Conservation (phyloP, 2,888 invertebrate genomes). For the Strigamia maritima region DNA sequence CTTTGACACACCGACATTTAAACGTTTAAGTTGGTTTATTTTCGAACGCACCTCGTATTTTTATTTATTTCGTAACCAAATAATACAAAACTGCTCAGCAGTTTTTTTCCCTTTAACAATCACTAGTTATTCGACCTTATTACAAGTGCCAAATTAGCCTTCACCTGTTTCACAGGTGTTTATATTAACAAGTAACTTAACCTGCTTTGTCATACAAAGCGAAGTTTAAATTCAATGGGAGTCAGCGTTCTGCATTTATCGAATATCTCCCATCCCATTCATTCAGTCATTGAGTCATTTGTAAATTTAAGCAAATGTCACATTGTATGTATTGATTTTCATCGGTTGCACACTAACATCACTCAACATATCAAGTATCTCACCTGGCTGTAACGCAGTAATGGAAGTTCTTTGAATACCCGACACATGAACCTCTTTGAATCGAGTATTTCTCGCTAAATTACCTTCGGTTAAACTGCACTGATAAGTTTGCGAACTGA, state of each 20-base stretch:
- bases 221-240: constrained; percentile 22
- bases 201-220: constrained; percentile 22
- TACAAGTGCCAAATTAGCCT: not conserved
- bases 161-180: constrained; percentile 29
- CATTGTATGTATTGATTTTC: constrained; percentile 66
- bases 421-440: constrained; percentile 52
- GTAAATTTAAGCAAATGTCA: constrained; percentile 51
- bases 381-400: constrained; percentile 59
- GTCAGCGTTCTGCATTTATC: not conserved
- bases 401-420: constrained; percentile 60
- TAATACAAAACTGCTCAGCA: not conserved
- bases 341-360: constrained; percentile 56
- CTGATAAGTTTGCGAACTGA: constrained; percentile 47
- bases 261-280: not conserved
- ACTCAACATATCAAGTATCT: constrained; percentile 45
- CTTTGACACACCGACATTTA: too few species aligned
- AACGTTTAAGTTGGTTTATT: too few species aligned
- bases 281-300: not conserved
- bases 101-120: not conserved
- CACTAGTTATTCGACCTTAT: constrained; percentile 23
- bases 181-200: not conserved
- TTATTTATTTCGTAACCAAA: not conserved
- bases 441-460: constrained; percentile 50
- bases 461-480: constrained; percentile 41
- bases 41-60: not conserved